Evolutionary conservation across 2,888 invertebrate genomes (phyloP).

Genomic region (Lamellibrachia columna): DNA sequence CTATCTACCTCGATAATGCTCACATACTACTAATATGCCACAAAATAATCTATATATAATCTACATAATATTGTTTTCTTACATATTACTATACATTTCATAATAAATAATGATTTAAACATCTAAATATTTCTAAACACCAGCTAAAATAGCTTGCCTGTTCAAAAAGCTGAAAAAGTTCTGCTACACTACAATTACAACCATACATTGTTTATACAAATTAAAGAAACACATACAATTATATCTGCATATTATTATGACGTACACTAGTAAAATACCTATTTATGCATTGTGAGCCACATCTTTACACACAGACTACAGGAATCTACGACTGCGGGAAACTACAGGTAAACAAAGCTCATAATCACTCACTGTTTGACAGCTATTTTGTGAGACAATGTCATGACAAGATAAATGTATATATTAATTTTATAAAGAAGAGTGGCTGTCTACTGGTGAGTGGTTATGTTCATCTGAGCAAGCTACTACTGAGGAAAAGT

Average conservation of each 20-base stretch:
- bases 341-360: background rate
- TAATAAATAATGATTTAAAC: background rate
- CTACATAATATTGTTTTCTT: background rate
- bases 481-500: slow-evolving; percentile 8
- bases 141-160: background rate
- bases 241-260: background rate
- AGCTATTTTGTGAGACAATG: background rate
- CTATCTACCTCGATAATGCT: background rate
- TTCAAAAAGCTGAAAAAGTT: background rate
- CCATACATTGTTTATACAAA: background rate
- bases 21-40: background rate
- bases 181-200: background rate
- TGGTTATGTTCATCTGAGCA: background rate
- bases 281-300: background rate
- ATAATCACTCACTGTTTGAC: background rate
- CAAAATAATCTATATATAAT: background rate
- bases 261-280: background rate
- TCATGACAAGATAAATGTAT: background rate
- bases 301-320: background rate
- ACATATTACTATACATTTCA: background rate
- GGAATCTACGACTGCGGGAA: background rate
- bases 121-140: background rate
- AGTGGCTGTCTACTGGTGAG: background rate
- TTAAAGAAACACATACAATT: background rate
- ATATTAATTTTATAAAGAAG: background rate